Percentiles rank a stretch among this genome's conserved stretches.
Evolutionary conservation across 1,140 invertebrate genomes (phyloP).

Genomic region (Eulimnadia texana): DNA sequence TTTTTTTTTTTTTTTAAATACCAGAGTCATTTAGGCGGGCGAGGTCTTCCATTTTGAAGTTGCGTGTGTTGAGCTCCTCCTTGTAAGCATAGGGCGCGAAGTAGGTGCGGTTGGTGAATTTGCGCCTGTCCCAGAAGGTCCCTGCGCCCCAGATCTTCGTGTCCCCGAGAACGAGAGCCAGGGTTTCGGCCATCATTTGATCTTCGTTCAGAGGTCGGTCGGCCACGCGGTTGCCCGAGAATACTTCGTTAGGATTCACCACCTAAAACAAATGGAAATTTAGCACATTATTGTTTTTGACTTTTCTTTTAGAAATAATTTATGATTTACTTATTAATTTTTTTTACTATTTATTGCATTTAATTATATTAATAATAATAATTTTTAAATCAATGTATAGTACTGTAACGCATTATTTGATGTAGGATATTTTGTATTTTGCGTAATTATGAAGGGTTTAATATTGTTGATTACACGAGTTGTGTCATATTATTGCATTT

Average conservation of each 20-base stretch:
- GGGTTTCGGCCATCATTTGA: slow-evolving; percentile 85
- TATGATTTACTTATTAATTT: too few relatives aligned
- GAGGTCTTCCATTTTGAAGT: slow-evolving; percentile 76
- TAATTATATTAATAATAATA: too few relatives aligned
- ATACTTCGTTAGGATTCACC: slow-evolving; percentile 84
- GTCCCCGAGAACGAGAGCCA: slow-evolving; percentile 79
- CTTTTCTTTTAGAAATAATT: too few relatives aligned
- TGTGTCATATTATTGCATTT: too few relatives aligned
- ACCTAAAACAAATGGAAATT: slow-evolving; percentile 40
- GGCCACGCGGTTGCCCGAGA: slow-evolving; percentile 74
- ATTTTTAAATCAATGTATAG: too few relatives aligned
- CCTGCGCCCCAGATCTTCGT: slow-evolving; percentile 81
- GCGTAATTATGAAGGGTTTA: too few relatives aligned
- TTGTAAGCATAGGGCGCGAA: slow-evolving; percentile 94
- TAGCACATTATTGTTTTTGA: too few relatives aligned
- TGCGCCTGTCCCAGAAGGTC: slow-evolving; percentile 88
- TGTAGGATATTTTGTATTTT: too few relatives aligned
- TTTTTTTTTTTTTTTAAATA: slow-evolving; percentile 25
- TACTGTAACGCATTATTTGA: too few relatives aligned
- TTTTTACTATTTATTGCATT: too few relatives aligned
- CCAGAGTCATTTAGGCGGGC: slow-evolving; percentile 59
- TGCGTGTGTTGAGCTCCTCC: slow-evolving; percentile 59
- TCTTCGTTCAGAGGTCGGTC: slow-evolving; percentile 79
- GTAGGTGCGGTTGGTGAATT: slow-evolving; percentile 78
- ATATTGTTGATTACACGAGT: too few relatives aligned